A percentile compares a stretch with the other conserved stretches of the same genome.
These are phyloP conservation scores for Oligia strigilis DNA, from an alignment of 2,888 invertebrate genomes.

Conservation along the genomic window DNA sequence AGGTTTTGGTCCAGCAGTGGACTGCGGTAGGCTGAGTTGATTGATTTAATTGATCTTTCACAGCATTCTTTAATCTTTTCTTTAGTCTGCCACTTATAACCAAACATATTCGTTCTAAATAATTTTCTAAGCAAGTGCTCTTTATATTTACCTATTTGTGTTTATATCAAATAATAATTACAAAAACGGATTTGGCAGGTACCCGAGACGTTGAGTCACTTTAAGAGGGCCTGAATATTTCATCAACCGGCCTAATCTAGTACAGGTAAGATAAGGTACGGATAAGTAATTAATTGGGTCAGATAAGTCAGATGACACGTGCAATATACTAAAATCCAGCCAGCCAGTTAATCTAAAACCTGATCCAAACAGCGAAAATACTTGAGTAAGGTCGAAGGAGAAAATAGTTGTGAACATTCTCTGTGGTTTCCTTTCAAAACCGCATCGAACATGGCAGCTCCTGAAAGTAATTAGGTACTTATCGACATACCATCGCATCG, in stretches of 20 bases:
- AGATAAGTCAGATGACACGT: neutral
- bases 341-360: neutral
- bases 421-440: constrained; percentile 9
- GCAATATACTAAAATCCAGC: constrained; percentile 2
- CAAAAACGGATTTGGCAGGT: neutral
- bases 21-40: neutral
- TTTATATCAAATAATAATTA: neutral
- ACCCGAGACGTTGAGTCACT: neutral
- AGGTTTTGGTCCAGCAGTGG: neutral
- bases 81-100: neutral
- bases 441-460: constrained; percentile 4
- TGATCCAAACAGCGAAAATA: neutral
- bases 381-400: neutral
- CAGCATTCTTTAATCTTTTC: neutral
- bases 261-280: too few relatives aligned
- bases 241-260: neutral
- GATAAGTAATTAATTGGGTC: neutral
- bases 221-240: neutral
- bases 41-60: neutral
- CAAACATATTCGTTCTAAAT: neutral
- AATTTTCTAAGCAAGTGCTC: too few relatives aligned
- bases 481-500: constrained; percentile 25
- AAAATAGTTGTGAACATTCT: constrained; percentile 40
- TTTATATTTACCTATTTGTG: neutral
- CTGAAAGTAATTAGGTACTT: constrained; percentile 47